Conservation (phyloP, 2,113 vertebrate species). For the Corythoichthys intestinalis region DNA sequence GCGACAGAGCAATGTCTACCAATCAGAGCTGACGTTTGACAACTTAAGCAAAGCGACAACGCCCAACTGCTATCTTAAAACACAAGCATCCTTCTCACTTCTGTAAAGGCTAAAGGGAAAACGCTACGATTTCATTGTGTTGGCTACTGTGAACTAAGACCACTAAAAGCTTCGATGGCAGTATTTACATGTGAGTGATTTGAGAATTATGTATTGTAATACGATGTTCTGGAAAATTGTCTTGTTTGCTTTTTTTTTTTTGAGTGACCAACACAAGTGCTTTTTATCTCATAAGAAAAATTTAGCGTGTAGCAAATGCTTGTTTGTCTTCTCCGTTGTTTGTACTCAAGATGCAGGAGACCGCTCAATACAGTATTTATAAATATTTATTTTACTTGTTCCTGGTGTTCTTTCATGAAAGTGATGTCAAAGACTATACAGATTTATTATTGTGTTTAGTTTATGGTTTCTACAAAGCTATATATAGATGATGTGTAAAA, state of each 20-base stretch:
- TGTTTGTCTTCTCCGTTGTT: slow-evolving; percentile 56
- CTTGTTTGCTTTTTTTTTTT: slow-evolving; percentile 36
- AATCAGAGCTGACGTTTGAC: slow-evolving; percentile 40
- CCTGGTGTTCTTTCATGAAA: slow-evolving; percentile 62
- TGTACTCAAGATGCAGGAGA: slow-evolving; percentile 42
- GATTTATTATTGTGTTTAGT: slow-evolving; percentile 63
- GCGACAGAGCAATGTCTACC: slow-evolving; percentile 39
- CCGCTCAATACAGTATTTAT: slow-evolving; percentile 53
- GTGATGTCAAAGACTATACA: slow-evolving; percentile 63
- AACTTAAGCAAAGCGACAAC: slow-evolving; percentile 40
- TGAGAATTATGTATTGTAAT: slow-evolving; percentile 62
- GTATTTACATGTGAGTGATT: slow-evolving; percentile 36
- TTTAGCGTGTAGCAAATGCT: slow-evolving; percentile 66
- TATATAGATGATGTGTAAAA: slow-evolving; percentile 41
- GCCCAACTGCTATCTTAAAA: background rate
- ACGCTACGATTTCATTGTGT: slow-evolving; percentile 14
- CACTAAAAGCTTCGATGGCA: slow-evolving; percentile 22
- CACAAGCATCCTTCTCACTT: background rate
- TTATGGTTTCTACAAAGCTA: slow-evolving; percentile 68
- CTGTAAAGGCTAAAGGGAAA: slow-evolving; percentile 13
- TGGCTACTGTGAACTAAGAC: slow-evolving; percentile 37
- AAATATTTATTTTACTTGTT: slow-evolving; percentile 50
- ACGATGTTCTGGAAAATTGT: slow-evolving; percentile 62
- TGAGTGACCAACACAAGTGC: slow-evolving; percentile 73
- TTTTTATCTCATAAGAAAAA: slow-evolving; percentile 65